Conservation (phyloP, 1,140 invertebrate genomes). For the Elymnias hypermnestra region DNA sequence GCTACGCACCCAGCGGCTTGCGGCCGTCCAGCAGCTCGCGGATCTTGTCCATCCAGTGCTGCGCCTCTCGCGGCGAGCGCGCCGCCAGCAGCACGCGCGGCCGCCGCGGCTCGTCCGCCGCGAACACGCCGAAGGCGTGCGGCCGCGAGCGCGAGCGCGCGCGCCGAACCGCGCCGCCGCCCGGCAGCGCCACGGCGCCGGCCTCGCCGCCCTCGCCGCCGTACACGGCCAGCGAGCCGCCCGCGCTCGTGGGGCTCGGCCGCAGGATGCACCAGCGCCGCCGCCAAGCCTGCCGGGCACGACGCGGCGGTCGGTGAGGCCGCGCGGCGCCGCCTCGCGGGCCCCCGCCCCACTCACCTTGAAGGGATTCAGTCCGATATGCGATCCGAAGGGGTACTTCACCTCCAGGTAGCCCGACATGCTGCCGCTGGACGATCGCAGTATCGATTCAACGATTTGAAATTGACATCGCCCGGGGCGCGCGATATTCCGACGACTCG, state of each 20-base stretch:
- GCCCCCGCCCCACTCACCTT: too few relatives aligned
- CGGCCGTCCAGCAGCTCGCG: slow-evolving; percentile 41
- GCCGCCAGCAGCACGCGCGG: slow-evolving; percentile 56
- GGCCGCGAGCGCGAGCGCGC: slow-evolving; percentile 58
- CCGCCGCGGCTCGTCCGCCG: slow-evolving; percentile 46
- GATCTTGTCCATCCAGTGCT: slow-evolving; percentile 67
- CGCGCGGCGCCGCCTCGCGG: too few relatives aligned
- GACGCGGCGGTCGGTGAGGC: too few relatives aligned
- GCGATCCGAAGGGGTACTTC: slow-evolving; percentile 64
- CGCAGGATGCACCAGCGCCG: slow-evolving; percentile 67
- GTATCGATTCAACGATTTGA: slow-evolving; percentile 8
- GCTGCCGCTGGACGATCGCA: too few relatives aligned
- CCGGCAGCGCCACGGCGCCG: slow-evolving; percentile 48
- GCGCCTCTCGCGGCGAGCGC: slow-evolving; percentile 44
- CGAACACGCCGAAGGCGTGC: slow-evolving; percentile 60
- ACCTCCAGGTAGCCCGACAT: slow-evolving; percentile 69
- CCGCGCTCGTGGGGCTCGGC: slow-evolving; percentile 48
- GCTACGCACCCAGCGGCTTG: slow-evolving; percentile 51
- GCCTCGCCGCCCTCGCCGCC: slow-evolving; percentile 60
- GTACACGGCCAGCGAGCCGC: slow-evolving; percentile 58
- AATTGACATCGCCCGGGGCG: slow-evolving; percentile 11
- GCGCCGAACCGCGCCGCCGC: slow-evolving; percentile 50
- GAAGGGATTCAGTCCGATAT: slow-evolving; percentile 61
- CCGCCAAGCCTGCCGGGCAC: slow-evolving; percentile 62
- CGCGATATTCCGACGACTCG: slow-evolving; percentile 19